Conservation (phyloP, 2,888 invertebrate genomes). For the Idaea dimidiata region DNA sequence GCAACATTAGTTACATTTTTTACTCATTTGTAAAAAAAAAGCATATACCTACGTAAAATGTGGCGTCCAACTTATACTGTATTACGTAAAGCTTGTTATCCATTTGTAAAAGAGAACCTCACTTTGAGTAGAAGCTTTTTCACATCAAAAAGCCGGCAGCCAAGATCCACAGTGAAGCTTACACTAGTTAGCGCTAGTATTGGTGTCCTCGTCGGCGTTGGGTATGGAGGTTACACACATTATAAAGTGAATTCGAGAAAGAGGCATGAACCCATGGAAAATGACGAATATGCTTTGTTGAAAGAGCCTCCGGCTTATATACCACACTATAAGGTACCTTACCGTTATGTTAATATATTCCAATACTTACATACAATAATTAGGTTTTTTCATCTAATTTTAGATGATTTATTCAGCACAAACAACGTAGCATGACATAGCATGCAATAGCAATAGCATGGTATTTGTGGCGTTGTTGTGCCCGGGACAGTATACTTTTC, state of each 20-base stretch:
- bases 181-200: slow-evolving; percentile 81
- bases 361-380: not conserved
- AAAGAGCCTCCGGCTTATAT: slow-evolving; percentile 71
- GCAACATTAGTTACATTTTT: not conserved
- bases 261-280: slow-evolving; percentile 42
- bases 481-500: too few species aligned
- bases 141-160: slow-evolving; percentile 59
- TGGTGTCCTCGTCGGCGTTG: slow-evolving; percentile 79
- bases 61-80: slow-evolving; percentile 64
- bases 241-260: slow-evolving; percentile 69
- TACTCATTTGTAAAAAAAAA: not conserved
- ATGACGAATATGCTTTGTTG: slow-evolving; percentile 68
- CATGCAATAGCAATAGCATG: not conserved
- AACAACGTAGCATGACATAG: too few species aligned
- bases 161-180: slow-evolving; percentile 69
- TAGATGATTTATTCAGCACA: slow-evolving; percentile 1
- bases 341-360: not conserved
- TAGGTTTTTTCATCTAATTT: not conserved
- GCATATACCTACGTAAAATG: slow-evolving; percentile 50
- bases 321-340: slow-evolving; percentile 74
- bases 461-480: too few species aligned
- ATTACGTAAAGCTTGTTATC: slow-evolving; percentile 54
- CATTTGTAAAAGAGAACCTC: slow-evolving; percentile 54
- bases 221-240: slow-evolving; percentile 77
- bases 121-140: slow-evolving; percentile 50